These are phyloP conservation scores for Diabrotica undecimpunctata DNA, from an alignment of 1,140 invertebrate genomes.

Conservation along the genomic window DNA sequence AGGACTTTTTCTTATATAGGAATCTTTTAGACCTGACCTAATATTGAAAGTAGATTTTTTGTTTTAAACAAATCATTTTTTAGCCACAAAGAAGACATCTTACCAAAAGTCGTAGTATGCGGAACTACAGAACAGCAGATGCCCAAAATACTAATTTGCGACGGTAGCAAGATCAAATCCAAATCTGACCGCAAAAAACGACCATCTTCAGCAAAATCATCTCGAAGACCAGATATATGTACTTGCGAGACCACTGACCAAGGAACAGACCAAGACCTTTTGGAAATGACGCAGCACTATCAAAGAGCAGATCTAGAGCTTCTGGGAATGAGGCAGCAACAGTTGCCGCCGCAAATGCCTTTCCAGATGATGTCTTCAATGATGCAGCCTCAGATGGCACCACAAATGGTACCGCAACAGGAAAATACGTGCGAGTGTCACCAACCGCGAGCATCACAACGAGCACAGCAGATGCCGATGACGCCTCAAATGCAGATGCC, in stretches of 20 bases:
- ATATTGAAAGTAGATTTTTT: too few relatives aligned
- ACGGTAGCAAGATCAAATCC: slow-evolving; percentile 29
- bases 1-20: too few relatives aligned
- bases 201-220: slow-evolving; percentile 1
- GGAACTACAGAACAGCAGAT: slow-evolving; percentile 41
- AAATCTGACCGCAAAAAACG: slow-evolving; percentile 1
- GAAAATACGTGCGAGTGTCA: not conserved
- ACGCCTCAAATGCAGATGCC: not conserved
- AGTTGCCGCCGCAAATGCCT: too few relatives aligned
- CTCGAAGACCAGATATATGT: slow-evolving; percentile 10
- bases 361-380: not conserved
- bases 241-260: not conserved
- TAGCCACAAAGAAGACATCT: slow-evolving; percentile 36
- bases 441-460: not conserved
- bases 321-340: too few relatives aligned
- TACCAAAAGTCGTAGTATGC: slow-evolving; percentile 45
- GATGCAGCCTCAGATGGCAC: not conserved
- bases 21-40: too few relatives aligned
- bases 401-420: not conserved
- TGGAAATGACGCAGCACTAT: too few relatives aligned
- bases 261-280: too few relatives aligned
- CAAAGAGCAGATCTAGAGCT: too few relatives aligned
- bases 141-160: slow-evolving; percentile 44
- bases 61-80: slow-evolving; percentile 8
- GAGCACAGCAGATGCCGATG: not conserved